Evolutionary conservation across 2,797 vertebrate species (phyloP).

Genomic region (Dicrostonyx torquatus): DNA sequence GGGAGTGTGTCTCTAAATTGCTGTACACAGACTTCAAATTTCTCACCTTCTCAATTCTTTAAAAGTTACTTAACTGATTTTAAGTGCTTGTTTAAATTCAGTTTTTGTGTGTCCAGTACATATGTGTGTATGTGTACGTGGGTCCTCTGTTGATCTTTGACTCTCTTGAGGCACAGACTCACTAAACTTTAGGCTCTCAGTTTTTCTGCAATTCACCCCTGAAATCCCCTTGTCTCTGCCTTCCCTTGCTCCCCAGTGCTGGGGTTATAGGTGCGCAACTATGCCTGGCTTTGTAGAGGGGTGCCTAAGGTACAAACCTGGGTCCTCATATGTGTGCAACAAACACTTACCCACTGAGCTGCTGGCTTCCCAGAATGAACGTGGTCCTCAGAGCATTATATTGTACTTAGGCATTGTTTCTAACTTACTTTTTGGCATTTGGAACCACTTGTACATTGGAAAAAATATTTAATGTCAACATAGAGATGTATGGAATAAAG

Average conservation of each 20-base stretch:
- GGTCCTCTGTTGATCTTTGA: not conserved
- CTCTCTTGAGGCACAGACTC: not conserved
- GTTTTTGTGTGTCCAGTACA: not conserved
- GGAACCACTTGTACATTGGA: not conserved
- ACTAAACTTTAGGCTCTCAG: not conserved
- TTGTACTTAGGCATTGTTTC: not conserved
- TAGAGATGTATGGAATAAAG: not conserved
- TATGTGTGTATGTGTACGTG: not conserved
- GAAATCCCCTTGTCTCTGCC: too few species aligned
- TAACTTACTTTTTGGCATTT: not conserved
- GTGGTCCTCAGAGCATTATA: not conserved
- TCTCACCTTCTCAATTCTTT: not conserved
- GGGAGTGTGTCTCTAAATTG: not conserved
- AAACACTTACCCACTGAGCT: not conserved
- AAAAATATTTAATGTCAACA: not conserved
- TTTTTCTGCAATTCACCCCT: not conserved
- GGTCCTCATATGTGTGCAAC: not conserved
- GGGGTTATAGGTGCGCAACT: not conserved
- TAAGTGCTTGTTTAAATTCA: not conserved
- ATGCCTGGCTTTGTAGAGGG: not conserved
- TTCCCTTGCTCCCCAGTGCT: rapidly evolving
- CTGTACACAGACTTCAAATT: not conserved
- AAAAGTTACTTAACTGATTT: not conserved
- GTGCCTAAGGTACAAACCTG: not conserved
- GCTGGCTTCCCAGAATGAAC: not conserved